phyloP scores from a whole-genome alignment of 2,888 invertebrate genomes.

The Calephelis perditalis region DNA sequence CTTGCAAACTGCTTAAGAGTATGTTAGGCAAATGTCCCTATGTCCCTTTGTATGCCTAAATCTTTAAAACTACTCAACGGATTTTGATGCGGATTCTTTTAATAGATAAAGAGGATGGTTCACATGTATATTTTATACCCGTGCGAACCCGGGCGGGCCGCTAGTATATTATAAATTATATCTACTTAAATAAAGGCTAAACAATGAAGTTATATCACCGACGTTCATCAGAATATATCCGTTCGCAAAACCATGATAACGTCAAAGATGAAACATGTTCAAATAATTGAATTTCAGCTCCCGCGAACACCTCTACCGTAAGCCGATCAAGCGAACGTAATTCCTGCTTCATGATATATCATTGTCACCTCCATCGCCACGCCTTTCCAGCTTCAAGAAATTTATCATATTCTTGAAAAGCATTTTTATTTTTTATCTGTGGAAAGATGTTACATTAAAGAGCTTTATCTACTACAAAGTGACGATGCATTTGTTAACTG shows the following conservation, averaged over 20 bases:
- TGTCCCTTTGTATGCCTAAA: no score
- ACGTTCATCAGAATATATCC: constrained; percentile 15
- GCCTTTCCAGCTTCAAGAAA: constrained; percentile 9
- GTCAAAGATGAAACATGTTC: constrained; percentile 22
- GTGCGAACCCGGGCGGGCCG: no score
- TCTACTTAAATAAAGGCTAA: no score
- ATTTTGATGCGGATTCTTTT: no score
- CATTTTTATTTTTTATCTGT: not conserved
- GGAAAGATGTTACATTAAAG: not conserved
- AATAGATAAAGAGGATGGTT: no score
- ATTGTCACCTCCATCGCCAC: constrained; percentile 34
- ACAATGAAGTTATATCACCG: not conserved
- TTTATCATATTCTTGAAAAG: constrained; percentile 9
- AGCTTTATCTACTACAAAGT: not conserved
- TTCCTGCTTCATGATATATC: constrained; percentile 45
- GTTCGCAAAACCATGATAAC: constrained; percentile 28
- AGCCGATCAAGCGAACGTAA: constrained; percentile 33
- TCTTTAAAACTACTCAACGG: no score
- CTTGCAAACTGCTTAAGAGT: no score
- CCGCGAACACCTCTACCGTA: constrained; percentile 36
- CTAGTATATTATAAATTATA: no score
- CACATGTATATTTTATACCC: no score
- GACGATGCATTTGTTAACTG: no score
- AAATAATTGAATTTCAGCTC: constrained; percentile 58
- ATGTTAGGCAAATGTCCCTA: no score